Evolutionary conservation across 2,113 vertebrate genomes (phyloP).

Genomic region (Alethe castanea): DNA sequence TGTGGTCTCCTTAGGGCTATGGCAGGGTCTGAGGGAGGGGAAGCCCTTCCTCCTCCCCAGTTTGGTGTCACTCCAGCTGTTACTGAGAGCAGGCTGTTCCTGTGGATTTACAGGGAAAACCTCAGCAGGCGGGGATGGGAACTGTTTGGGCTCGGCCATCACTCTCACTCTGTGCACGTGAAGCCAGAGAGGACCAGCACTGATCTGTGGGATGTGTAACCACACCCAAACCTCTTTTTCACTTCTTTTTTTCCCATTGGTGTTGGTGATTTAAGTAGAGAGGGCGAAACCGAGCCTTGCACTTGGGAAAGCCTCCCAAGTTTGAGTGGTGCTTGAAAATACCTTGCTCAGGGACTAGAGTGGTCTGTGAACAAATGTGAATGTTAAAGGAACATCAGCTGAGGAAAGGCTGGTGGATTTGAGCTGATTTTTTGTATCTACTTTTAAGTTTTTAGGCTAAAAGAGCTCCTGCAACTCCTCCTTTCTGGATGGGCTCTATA

Average conservation of each 20-base stretch:
- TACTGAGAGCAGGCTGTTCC: neutral
- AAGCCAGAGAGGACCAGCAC: neutral
- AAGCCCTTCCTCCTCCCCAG: neutral
- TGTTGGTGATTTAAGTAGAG: neutral
- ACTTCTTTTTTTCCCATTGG: neutral
- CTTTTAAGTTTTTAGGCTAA: neutral
- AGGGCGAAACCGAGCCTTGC: neutral
- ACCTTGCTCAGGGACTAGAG: neutral
- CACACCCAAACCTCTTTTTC: neutral
- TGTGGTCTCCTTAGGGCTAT: neutral
- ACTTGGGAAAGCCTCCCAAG: neutral
- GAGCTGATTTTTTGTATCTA: neutral
- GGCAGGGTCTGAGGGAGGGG: neutral
- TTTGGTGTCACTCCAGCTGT: neutral
- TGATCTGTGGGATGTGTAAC: neutral
- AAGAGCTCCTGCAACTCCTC: neutral
- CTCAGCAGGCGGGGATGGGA: neutral
- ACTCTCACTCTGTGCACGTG: neutral
- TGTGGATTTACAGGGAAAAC: rapidly evolving
- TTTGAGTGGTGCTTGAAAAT: neutral
- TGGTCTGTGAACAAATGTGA: neutral
- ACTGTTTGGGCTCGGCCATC: neutral
- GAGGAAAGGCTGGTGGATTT: neutral
- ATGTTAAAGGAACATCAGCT: neutral
- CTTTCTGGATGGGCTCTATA: neutral